Conservation (phyloP, 2,888 invertebrate species). For the Atethmia centrago region DNA sequence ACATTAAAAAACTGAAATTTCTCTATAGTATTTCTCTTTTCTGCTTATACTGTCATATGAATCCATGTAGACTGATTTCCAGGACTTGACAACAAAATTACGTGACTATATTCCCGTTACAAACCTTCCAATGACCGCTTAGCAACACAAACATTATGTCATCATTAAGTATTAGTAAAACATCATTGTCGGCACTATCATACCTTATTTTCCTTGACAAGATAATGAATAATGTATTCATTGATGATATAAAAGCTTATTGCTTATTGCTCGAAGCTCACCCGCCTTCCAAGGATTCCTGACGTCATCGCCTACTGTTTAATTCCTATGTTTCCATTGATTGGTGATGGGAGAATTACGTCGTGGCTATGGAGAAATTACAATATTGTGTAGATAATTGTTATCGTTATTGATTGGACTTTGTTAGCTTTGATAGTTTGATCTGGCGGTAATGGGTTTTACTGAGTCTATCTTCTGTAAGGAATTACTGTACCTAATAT, state of each 20-base stretch:
- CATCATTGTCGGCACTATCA: conserved; percentile 52
- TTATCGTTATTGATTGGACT: conserved; percentile 25
- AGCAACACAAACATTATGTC: conserved; percentile 41
- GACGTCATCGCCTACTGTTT: conserved; percentile 69
- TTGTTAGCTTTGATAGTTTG: conserved; percentile 39
- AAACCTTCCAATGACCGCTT: conserved; percentile 4
- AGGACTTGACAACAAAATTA: conserved; percentile 3
- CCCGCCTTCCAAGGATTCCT: conserved; percentile 67
- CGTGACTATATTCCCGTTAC: conserved; percentile 4
- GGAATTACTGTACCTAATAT: background rate
- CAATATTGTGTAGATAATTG: conserved; percentile 47
- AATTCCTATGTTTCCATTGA: conserved; percentile 71
- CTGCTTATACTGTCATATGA: conserved; percentile 14
- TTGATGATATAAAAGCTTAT: conserved; percentile 65
- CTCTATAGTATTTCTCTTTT: background rate
- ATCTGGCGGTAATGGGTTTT: conserved; percentile 21
- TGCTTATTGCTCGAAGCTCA: conserved; percentile 68
- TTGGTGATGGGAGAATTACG: conserved; percentile 49
- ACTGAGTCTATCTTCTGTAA: background rate
- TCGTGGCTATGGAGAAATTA: conserved; percentile 43
- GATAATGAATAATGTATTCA: conserved; percentile 70
- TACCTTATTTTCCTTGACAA: conserved; percentile 59
- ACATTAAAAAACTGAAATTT: background rate
- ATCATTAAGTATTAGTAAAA: conserved; percentile 56
- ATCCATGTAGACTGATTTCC: conserved; percentile 16